Conservation (phyloP, 2,113 vertebrate species). For the Lipotes vexillifer region DNA sequence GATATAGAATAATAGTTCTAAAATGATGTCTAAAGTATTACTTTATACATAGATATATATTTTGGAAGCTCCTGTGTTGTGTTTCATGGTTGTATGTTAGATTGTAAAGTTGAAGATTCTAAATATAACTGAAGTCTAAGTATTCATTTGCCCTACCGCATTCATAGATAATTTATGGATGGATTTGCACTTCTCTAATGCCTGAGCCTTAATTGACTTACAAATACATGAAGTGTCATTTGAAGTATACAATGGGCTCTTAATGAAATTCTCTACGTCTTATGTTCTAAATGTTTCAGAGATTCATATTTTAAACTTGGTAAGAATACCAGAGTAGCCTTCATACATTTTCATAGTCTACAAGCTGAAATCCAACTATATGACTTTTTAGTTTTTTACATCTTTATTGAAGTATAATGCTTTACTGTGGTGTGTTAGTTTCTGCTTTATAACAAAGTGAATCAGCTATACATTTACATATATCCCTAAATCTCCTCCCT, state of each 20-base stretch:
- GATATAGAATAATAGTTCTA: neutral
- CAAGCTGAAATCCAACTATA: constrained; percentile 69
- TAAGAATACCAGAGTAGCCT: constrained; percentile 69
- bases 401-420: too few relatives aligned
- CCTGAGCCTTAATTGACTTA: constrained; percentile 72
- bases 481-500: too few relatives aligned
- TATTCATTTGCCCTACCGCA: constrained; percentile 72
- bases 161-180: constrained; percentile 78
- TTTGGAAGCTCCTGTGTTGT: neutral
- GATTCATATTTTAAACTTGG: constrained; percentile 74
- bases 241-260: constrained; percentile 67
- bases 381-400: neutral
- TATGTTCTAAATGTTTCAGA: constrained; percentile 75
- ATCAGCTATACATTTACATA: too few relatives aligned
- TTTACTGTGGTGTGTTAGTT: too few relatives aligned
- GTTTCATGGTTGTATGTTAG: constrained; percentile 40
- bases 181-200: constrained; percentile 75
- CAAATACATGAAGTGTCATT: constrained; percentile 75
- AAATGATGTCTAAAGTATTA: neutral
- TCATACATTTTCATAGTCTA: constrained; percentile 74
- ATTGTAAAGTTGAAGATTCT: constrained; percentile 54
- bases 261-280: constrained; percentile 77
- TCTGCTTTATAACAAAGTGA: too few relatives aligned
- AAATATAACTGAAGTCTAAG: constrained; percentile 74
- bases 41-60: neutral